Conservation (phyloP, 1,140 invertebrate species). For the Drosophila arizonae region DNA sequence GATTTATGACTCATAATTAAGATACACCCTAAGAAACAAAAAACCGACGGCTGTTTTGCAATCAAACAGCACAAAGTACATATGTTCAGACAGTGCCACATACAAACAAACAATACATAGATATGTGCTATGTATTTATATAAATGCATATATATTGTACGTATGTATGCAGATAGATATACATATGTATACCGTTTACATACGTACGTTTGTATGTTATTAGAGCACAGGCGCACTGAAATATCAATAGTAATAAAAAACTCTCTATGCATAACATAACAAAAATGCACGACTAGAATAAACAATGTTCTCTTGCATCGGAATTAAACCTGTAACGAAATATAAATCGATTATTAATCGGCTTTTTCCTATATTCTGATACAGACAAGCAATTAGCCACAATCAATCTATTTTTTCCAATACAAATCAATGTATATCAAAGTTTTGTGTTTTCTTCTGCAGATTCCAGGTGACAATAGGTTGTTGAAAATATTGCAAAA, state of each 20-base stretch:
- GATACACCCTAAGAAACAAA: constrained; percentile 65
- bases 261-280: constrained; percentile 33
- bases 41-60: constrained; percentile 57
- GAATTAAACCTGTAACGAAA: constrained; percentile 18
- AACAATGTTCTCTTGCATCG: constrained; percentile 16
- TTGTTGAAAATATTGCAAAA: constrained; percentile 74
- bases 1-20: constrained; percentile 73
- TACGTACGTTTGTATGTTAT: constrained; percentile 35
- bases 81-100: constrained; percentile 27
- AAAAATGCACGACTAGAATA: constrained; percentile 22
- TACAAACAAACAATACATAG: constrained; percentile 24
- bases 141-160: constrained; percentile 22
- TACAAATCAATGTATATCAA: constrained; percentile 1
- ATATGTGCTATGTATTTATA: constrained; percentile 32
- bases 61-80: constrained; percentile 37
- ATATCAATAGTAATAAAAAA: constrained; percentile 49
- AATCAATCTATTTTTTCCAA: constrained; percentile 20
- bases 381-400: constrained; percentile 23
- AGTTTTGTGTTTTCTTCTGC: constrained; percentile 13
- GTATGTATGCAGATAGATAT: constrained; percentile 26
- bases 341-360: constrained; percentile 36
- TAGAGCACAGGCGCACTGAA: constrained; percentile 47
- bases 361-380: constrained; percentile 12
- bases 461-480: constrained; percentile 61
- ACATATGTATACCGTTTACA: constrained; percentile 21